phyloP scores from a whole-genome alignment of 2,113 vertebrate genomes.

The Jacana jacana region DNA sequence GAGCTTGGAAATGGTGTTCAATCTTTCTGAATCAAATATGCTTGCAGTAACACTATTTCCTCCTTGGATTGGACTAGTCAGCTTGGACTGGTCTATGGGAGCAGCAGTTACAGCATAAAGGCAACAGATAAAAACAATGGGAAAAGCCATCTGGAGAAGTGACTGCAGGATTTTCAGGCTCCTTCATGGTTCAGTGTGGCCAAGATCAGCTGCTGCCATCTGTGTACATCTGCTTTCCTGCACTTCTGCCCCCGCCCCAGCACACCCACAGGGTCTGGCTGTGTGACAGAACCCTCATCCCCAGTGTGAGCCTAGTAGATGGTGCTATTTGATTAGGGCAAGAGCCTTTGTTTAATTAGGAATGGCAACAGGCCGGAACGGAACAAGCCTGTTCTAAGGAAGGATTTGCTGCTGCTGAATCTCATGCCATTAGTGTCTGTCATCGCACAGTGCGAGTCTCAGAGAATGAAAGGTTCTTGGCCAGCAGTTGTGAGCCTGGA shows the following conservation, averaged over 20 bases:
- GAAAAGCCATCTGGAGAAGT: background rate
- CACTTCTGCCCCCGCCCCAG: background rate
- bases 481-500: background rate
- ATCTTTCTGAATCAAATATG: background rate
- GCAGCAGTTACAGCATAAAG: background rate
- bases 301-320: rapidly evolving
- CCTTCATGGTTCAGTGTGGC: background rate
- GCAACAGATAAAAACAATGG: background rate
- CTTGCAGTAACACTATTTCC: background rate
- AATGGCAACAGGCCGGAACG: background rate
- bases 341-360: background rate
- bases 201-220: background rate
- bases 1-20: background rate
- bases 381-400: background rate
- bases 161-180: background rate
- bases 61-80: background rate
- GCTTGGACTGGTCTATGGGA: background rate
- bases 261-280: background rate
- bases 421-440: background rate
- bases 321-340: background rate
- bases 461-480: background rate
- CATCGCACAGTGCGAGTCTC: no score
- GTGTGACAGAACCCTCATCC: background rate
- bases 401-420: background rate
- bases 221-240: background rate